Evolutionary conservation across 2,888 invertebrate genomes (phyloP), one percentile per base, ranked within the genome.

Genomic region (Cecidostiba fungosa): DNA sequence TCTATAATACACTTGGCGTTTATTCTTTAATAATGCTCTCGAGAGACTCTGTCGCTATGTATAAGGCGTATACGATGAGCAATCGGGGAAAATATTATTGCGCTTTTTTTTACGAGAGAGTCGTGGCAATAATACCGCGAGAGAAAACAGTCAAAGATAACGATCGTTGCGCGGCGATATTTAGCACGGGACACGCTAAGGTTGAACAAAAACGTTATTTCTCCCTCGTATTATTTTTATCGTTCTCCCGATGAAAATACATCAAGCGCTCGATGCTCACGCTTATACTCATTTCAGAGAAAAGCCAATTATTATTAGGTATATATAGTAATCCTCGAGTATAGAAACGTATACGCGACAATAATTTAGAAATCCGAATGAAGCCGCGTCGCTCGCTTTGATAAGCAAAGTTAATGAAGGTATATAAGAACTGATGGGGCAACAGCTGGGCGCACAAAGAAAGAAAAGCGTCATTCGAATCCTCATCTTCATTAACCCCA

Each of bases 401-500:
- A 66, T 59, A 23, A 66, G 66, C 66, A 0, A 3, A 26, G 29
- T 66, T 54, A 29, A 66, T 66, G 29, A 66, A n/a, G 26, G 54
- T 8, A n/a, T 29, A 14, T 66, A 66, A 66, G 3, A 26, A 66
- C 1, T 23, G 54, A n/a, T n/a, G n/a, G n/a, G n/a, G n/a, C n/a
- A 59, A n/a, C 8, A 3, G 54, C n/a, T n/a, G n/a, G n/a, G n/a
- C n/a, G n/a, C 3, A 66, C 66, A 14, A 66, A 66, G 66, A 66
- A 26, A 66, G 26, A 29, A 66, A 66, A 66, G 66, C 26, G 43
- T 54, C 72, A 36, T 43, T 72, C 72, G 39, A 80, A 39, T 29
- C 70, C 73, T 59, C 39, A 47, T 74, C 62, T 81, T 81, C 47
- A 81, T 74, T 81, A 73, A 29, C 12, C n/a, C 43, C 29, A 26